Percentiles rank a stretch among this genome's conserved stretches.
Conservation (phyloP, 2,797 vertebrate genomes). For the Typhlichthys subterraneus region DNA sequence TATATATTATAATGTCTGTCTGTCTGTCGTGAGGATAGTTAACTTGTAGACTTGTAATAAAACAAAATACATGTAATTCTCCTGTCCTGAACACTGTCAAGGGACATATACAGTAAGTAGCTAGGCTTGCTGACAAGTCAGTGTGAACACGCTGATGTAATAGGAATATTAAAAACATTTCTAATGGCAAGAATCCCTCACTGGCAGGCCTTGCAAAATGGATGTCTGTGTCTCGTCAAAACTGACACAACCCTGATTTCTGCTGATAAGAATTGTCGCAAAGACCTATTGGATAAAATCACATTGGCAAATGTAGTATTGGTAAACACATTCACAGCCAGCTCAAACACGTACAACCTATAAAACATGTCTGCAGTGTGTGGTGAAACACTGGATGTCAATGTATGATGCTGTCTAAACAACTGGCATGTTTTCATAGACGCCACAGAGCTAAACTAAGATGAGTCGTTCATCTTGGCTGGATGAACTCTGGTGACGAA, state of each 20-base stretch:
- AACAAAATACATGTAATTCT: too few species aligned
- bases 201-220: not conserved
- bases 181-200: conserved; percentile 27
- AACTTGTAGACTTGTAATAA: too few species aligned
- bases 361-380: conserved; percentile 5
- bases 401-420: conserved; percentile 6
- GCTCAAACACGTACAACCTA: conserved; percentile 13
- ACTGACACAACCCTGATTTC: conserved; percentile 36
- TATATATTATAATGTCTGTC: too few species aligned
- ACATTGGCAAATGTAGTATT: too few species aligned
- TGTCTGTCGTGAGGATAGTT: too few species aligned
- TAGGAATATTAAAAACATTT: not conserved
- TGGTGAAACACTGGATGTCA: not conserved
- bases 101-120: too few species aligned
- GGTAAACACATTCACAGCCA: conserved; percentile 38
- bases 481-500: conserved; percentile 8
- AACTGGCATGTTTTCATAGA: conserved; percentile 44
- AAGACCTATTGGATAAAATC: conserved; percentile 24
- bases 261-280: conserved; percentile 47
- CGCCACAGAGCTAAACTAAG: conserved; percentile 5
- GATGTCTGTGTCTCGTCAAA: conserved; percentile 35
- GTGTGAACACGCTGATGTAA: too few species aligned
- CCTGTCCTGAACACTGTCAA: too few species aligned
- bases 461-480: conserved; percentile 25
- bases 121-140: too few species aligned